phyloP scores from a whole-genome alignment of 2,113 vertebrate species.

The Lycocorax pyrrhopterus region DNA sequence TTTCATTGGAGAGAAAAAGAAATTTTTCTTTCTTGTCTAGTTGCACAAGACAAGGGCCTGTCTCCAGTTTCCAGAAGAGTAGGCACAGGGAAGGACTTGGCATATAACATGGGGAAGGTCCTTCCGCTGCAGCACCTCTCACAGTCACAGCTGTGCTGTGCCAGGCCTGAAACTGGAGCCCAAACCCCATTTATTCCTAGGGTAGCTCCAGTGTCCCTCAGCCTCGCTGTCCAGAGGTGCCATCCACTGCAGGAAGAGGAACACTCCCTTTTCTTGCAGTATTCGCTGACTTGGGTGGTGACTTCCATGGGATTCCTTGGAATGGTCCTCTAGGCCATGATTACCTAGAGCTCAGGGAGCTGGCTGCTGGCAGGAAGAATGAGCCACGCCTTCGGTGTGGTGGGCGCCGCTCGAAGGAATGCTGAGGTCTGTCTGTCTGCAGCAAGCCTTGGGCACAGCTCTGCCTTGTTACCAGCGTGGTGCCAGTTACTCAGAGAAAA shows the following conservation, averaged over 20 bases:
- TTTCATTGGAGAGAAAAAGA: not conserved
- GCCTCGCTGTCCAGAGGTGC: not conserved
- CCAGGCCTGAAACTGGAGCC: not conserved
- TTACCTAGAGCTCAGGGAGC: not conserved
- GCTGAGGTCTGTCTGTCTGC: not conserved
- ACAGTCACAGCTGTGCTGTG: not conserved
- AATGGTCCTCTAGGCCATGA: not conserved
- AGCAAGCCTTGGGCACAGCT: not conserved
- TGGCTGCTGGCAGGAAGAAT: not conserved
- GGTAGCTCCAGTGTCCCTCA: not conserved
- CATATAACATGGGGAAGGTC: not conserved
- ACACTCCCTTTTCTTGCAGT: not conserved
- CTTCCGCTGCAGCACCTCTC: not conserved
- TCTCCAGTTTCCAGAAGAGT: not conserved
- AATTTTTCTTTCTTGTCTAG: not conserved
- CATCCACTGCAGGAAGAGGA: not conserved
- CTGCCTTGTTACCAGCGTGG: not conserved
- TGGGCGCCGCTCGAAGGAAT: not conserved
- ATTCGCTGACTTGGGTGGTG: not conserved
- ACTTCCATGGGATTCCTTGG: not conserved
- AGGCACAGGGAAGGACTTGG: not conserved
- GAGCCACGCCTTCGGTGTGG: not conserved
- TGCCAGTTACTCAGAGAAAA: not conserved
- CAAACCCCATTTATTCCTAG: not conserved
- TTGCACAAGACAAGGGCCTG: not conserved